Evolutionary conservation across 1,140 invertebrate genomes (phyloP), one percentile per base, ranked within the genome.

Genomic region (Zaprionus tsacasi): DNA sequence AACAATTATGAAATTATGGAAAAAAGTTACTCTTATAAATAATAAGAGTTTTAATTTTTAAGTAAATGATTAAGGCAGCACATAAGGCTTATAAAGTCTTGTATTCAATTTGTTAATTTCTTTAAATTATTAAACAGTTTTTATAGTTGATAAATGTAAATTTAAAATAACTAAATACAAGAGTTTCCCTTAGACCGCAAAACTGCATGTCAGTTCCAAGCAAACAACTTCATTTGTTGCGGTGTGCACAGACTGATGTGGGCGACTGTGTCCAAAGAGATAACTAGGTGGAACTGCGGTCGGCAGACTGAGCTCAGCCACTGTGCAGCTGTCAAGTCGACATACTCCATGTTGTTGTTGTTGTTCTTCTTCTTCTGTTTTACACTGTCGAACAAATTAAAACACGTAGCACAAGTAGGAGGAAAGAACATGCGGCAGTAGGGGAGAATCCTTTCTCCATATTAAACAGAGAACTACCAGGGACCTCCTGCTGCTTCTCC

Each of bases 371-470:
- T 21, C 17, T 36, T 38, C 17, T 38, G 50, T 58, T 65, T 57
- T 52, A 30, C 35, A 33, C 27, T 87, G 82, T 87, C 82, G 59
- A 79, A 79, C 82, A 87, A 87, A 86, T 87, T 87, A 82, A 87
- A 87, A 50, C 83, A 87, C 79, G 30, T 11, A 43, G 38, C 6
- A 58, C 48, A 58, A 50, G 21, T 1, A 21, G 21, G 21, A 21
- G 40, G 30, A 15, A 50, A 35, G 63, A 6, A n/a, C 1, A 55
- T 21, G 6, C 38, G 17, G 40, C 57, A 12, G 45, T 15, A 66
- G 52, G 40, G 67, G 7, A 61, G 57, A 78, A 81, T 85, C 68
- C 66, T 70, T 76, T 71, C 70, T 68, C 72, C 45, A 65, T 65
- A 1, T 66, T 40, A 56, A 33, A 15, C 40, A 15, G 40, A 45